These are phyloP conservation scores for Syrmaticus mikado DNA, from an alignment of 2,113 vertebrate species.

Conservation along the genomic window DNA sequence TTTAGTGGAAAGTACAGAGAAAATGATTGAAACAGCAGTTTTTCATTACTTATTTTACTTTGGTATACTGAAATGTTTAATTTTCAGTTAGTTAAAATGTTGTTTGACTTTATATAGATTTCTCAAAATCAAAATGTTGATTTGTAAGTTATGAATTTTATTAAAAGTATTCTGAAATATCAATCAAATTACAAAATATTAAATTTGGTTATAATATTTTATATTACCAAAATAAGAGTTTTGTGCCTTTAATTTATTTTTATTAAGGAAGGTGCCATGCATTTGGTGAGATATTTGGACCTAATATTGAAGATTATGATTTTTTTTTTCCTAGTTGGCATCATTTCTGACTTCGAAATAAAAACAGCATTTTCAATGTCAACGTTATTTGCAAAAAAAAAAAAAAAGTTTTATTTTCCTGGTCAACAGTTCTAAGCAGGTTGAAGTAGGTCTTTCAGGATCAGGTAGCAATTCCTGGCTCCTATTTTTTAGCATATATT, in stretches of 20 bases:
- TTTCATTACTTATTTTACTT: background rate
- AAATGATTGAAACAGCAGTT: background rate
- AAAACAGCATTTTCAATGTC: background rate
- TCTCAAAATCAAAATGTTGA: background rate
- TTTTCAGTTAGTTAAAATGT: background rate
- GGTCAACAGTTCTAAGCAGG: background rate
- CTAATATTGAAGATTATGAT: background rate
- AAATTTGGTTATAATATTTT: background rate
- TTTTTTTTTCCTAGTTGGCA: background rate
- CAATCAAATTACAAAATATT: background rate
- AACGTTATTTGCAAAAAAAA: background rate
- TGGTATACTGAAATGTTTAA: background rate
- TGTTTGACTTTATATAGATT: background rate
- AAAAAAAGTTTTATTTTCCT: background rate
- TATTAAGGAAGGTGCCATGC: rapidly evolving
- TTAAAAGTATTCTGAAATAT: background rate
- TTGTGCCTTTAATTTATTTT: background rate
- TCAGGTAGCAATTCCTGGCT: background rate
- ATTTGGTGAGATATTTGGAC: background rate
- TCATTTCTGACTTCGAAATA: background rate
- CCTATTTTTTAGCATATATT: background rate
- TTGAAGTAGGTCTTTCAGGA: background rate
- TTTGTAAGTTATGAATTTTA: background rate
- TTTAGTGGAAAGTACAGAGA: background rate
- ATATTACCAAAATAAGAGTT: background rate